Percentiles rank a stretch among this genome's conserved stretches.
These are phyloP conservation scores for Streptopelia turtur DNA, from an alignment of 2,797 vertebrate genomes.

Conservation along the genomic window DNA sequence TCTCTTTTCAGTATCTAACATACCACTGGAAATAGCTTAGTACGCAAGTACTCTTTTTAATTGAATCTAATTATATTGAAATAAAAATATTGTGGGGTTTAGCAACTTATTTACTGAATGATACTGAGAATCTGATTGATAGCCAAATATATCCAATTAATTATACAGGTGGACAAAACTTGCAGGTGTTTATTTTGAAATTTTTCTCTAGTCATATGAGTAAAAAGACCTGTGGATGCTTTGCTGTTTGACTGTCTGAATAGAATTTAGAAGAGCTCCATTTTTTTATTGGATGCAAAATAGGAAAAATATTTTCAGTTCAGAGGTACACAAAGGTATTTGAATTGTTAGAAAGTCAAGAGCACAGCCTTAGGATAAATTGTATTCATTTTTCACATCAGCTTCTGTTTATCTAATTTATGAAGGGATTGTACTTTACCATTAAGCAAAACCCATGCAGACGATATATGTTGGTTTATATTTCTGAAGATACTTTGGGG, in stretches of 20 bases:
- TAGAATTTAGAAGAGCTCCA: background rate
- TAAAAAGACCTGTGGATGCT: background rate
- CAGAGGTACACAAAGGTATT: background rate
- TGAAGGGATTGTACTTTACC: slow-evolving; percentile 33
- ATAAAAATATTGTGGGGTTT: background rate
- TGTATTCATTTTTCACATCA: background rate
- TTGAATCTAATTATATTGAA: background rate
- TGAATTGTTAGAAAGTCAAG: background rate
- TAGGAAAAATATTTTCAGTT: background rate
- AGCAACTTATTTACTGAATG: background rate
- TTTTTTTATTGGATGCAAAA: background rate
- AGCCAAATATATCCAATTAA: background rate
- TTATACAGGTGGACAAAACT: background rate
- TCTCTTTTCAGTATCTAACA: background rate
- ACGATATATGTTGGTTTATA: slow-evolving; percentile 3
- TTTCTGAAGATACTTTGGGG: slow-evolving; percentile 65
- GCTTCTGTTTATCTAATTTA: background rate
- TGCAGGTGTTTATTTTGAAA: background rate
- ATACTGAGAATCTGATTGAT: background rate
- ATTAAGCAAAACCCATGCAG: slow-evolving; percentile 61
- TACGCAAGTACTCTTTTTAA: background rate
- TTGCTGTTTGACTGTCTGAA: background rate
- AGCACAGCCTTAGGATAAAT: background rate
- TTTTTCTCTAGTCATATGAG: background rate
- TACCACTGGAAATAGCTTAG: background rate